phyloP scores from a whole-genome alignment of 2,797 vertebrate genomes.

The Carduelis carduelis region DNA sequence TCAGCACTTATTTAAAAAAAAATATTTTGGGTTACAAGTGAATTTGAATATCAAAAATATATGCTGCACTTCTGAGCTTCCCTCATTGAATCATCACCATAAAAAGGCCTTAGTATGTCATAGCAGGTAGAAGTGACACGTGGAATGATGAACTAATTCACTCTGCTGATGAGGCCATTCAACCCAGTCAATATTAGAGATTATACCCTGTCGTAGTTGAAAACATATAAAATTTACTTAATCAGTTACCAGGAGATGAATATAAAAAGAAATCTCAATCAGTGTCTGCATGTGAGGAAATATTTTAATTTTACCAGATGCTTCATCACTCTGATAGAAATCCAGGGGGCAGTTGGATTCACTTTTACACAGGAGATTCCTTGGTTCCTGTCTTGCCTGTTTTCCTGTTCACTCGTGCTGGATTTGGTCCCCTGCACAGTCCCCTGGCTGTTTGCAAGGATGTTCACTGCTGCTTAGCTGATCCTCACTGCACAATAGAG shows the following conservation, averaged over 20 bases:
- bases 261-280: neutral
- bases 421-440: neutral
- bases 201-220: neutral
- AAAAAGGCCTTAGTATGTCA: neutral
- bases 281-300: neutral
- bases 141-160: neutral
- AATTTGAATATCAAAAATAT: constrained; percentile 17
- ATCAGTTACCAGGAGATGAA: neutral
- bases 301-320: neutral
- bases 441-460: neutral
- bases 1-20: neutral
- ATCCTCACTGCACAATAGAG: neutral
- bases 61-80: neutral
- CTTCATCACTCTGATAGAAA: neutral
- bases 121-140: neutral
- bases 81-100: neutral
- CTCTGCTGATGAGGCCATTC: neutral
- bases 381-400: neutral
- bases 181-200: neutral
- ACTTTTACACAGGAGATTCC: neutral
- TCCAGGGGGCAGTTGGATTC: neutral
- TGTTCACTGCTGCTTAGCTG: neutral
- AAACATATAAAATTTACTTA: neutral
- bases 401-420: neutral
- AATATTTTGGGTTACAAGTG: neutral